phyloP scores from a whole-genome alignment of 2,888 invertebrate genomes.

The Rhamphomyia laevipes region DNA sequence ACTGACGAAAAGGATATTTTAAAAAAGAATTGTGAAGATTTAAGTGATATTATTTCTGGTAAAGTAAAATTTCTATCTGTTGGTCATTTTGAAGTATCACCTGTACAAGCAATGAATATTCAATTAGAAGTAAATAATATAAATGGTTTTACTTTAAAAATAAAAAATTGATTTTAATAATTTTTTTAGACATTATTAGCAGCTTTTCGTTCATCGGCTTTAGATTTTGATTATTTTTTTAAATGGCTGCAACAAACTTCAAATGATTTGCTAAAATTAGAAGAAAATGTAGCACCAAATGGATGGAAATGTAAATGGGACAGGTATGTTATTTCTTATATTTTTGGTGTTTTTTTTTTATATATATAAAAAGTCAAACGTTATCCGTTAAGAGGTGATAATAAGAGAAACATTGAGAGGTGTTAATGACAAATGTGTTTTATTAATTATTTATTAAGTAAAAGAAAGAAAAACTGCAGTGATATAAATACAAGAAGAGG shows the following conservation, averaged over 20 bases:
- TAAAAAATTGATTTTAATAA: not conserved
- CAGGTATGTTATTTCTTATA: constrained; percentile 45
- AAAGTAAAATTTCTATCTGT: constrained; percentile 47
- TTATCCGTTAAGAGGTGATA: too few relatives aligned
- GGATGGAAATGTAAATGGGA: constrained; percentile 64
- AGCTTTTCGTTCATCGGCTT: constrained; percentile 49
- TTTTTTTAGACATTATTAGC: constrained; percentile 46
- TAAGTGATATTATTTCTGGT: constrained; percentile 41
- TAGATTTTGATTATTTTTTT: constrained; percentile 46
- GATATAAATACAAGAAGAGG: too few relatives aligned
- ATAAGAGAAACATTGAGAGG: too few relatives aligned
- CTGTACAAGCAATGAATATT: constrained; percentile 48
- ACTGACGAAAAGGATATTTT: constrained; percentile 11
- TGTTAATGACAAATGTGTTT: too few relatives aligned
- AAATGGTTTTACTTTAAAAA: not conserved
- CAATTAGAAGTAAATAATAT: constrained; percentile 43
- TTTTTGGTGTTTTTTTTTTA: not conserved
- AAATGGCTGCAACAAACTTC: constrained; percentile 49
- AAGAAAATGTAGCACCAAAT: constrained; percentile 51
- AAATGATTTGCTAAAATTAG: constrained; percentile 48
- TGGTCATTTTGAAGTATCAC: constrained; percentile 42
- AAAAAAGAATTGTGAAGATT: constrained; percentile 29
- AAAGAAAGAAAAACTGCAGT: too few relatives aligned
- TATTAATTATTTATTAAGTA: too few relatives aligned
- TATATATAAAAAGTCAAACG: not conserved